Base-by-base conservation (phyloP, 1,140 invertebrate species). In the Drosophila dunni region DNA sequence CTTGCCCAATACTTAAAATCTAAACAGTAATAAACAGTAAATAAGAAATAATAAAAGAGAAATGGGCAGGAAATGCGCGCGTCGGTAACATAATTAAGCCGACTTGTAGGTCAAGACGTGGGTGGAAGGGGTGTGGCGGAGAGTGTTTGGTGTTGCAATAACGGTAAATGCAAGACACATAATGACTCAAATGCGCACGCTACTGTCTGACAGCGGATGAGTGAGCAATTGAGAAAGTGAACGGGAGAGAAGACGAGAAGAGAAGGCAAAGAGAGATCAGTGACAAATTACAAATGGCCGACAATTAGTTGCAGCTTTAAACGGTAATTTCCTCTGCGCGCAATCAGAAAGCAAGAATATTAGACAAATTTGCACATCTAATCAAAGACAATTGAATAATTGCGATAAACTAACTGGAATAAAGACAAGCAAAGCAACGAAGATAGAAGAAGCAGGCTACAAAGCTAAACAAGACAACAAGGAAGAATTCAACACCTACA, bases 351-450 rank as follows among this genome's bases (percentile, higher is more conserved):
- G 58, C 34, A 53, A 79, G 62, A 86, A 65, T 62, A 86, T 86
- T 89, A 86, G 84, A 89, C 65, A 78, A 89, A 89, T 89, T 88
- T 83, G 83, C 83, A 88, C 84, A 89, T 79, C 83, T 83, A 88
- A 88, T 88, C 65, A 89, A 60, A 79, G 80, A 53, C 79, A 88
- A 88, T 83, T 89, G 66, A 75, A 89, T 89, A 89, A 88, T 83
- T 89, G 80, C 48, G 46, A 72, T 45, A 66, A 57, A 70, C 60
- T 70, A 79, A 76, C 71, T 81, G 67, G 66, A 69, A 48, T 79
- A 63, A 29, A 60, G 46, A 60, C 34, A 17, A 20, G 9, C 11
- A 13, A 24, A n/a, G 15, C 38, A 40, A 33, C 34, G 44, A 42
- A 17, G 46, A 53, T 9, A 53, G 13, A n/a, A 33, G 63, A 42